Evolutionary conservation across 2,113 vertebrate genomes (phyloP), one percentile per base, ranked within the genome.

Genomic region (Oryzias woworae): DNA sequence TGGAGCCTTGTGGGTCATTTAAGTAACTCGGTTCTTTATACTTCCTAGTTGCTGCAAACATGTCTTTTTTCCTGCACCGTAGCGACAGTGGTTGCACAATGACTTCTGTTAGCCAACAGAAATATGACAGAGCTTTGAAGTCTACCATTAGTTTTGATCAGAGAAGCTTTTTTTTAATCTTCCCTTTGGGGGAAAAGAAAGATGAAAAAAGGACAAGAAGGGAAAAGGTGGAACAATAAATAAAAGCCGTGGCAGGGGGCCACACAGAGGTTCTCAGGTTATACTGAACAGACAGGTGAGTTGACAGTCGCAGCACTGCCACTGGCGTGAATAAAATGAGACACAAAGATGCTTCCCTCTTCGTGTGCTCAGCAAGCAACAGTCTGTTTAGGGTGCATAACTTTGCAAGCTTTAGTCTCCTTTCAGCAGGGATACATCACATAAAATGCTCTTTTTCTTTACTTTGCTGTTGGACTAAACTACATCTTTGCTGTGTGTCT

Each of bases 141-240:
- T 75, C 66, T 77, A 58, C 52, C 4, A 5, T 57, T 52, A 72
- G 62, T 58, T 71, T 63, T 16, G 47, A 71, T 73, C 48, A 65
- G 71, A 62, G 53, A 66, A 48, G 56, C 66, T 52, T 43, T 41
- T 20, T 24, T 80, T 48, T 76, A 75, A 85, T 76, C 53, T 56
- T 67, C 67, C 17, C 62, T 45, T 1, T 44, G 68, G 52, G 62
- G 58, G 0, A 12, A 16, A 50, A 5, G 7, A 44, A 18, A 16
- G 53, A 43, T 14, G 22, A 61, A 14, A 16, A 54, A 31, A 43
- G 15, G 62, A 71, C 17, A 45, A 16, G 44, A 8, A 44, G 31
- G 0, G 26, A 36, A 20, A 22, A 15, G 59, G 49, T 58, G 24
- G 45, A 28, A 53, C n/a, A 58, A 47, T 46, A 83, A 55, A 50